phyloP scores from a whole-genome alignment of 2,888 invertebrate genomes.

The Argynnis bischoffii region DNA sequence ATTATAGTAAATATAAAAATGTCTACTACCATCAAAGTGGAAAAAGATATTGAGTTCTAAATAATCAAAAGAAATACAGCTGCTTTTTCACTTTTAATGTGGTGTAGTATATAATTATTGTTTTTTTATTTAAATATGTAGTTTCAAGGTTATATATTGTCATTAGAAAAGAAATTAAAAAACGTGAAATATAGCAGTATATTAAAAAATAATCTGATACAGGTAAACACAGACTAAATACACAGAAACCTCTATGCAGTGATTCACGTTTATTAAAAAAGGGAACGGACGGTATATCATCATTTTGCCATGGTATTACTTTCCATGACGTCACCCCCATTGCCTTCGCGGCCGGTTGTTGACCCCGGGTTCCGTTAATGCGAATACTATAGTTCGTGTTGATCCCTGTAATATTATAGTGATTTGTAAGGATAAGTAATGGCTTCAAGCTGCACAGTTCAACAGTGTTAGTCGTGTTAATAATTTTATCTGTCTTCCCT shows the following conservation, averaged over 20 bases:
- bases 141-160: too few relatives aligned
- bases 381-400: constrained; percentile 44
- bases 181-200: too few relatives aligned
- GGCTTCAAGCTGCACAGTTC: neutral
- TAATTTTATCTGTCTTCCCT: too few relatives aligned
- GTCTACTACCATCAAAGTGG: too few relatives aligned
- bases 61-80: too few relatives aligned
- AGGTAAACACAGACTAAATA: constrained; percentile 6
- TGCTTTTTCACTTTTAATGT: too few relatives aligned
- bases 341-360: constrained; percentile 70
- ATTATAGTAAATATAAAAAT: too few relatives aligned
- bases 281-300: constrained; percentile 28
- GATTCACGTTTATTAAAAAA: constrained; percentile 30
- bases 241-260: constrained; percentile 13
- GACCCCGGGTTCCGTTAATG: constrained; percentile 62
- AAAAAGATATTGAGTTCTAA: too few relatives aligned
- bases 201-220: neutral
- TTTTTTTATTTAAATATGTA: too few relatives aligned
- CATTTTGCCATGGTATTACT: constrained; percentile 34
- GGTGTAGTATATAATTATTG: too few relatives aligned
- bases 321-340: constrained; percentile 60
- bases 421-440: constrained; percentile 16
- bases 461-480: neutral
- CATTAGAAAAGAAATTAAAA: neutral
- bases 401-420: constrained; percentile 11